Percentiles rank a stretch among this genome's conserved stretches.
Conservation (phyloP, 2,888 invertebrate species). For the Invenusta paracnida region DNA sequence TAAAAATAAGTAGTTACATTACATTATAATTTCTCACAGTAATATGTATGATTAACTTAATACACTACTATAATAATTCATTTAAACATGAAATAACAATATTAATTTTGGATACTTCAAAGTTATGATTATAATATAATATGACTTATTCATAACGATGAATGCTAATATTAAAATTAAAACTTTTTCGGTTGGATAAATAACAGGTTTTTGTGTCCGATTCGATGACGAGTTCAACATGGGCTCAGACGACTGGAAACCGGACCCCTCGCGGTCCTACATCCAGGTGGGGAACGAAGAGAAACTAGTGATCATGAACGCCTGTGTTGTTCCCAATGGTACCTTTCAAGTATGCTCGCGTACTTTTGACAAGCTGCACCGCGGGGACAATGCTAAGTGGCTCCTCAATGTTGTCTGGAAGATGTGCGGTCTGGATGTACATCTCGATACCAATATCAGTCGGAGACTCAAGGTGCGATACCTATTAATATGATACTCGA, state of each 20-base stretch:
- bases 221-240: slow-evolving; percentile 97
- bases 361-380: slow-evolving; percentile 70
- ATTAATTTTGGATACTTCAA: too few species aligned
- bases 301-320: slow-evolving; percentile 59
- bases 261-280: slow-evolving; percentile 66
- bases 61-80: too few species aligned
- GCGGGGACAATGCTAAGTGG: slow-evolving; percentile 77
- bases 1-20: too few species aligned
- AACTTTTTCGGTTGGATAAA: too few species aligned
- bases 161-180: too few species aligned
- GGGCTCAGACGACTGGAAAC: slow-evolving; percentile 93
- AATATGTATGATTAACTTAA: too few species aligned
- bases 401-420: slow-evolving; percentile 94
- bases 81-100: too few species aligned
- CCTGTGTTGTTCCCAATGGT: slow-evolving; percentile 93
- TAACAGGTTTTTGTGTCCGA: slow-evolving; percentile 68
- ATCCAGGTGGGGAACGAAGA: slow-evolving; percentile 66
- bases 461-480: slow-evolving; percentile 70
- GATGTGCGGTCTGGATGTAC: slow-evolving; percentile 97
- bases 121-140: too few species aligned
- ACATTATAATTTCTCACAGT: too few species aligned
- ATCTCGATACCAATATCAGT: slow-evolving; percentile 88
- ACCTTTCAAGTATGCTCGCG: slow-evolving; percentile 94
- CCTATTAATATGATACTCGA: too few species aligned
- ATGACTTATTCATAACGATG: too few species aligned